These are phyloP conservation scores for Tenualosa ilisha DNA, from an alignment of 2,797 vertebrate species.

Conservation along the genomic window DNA sequence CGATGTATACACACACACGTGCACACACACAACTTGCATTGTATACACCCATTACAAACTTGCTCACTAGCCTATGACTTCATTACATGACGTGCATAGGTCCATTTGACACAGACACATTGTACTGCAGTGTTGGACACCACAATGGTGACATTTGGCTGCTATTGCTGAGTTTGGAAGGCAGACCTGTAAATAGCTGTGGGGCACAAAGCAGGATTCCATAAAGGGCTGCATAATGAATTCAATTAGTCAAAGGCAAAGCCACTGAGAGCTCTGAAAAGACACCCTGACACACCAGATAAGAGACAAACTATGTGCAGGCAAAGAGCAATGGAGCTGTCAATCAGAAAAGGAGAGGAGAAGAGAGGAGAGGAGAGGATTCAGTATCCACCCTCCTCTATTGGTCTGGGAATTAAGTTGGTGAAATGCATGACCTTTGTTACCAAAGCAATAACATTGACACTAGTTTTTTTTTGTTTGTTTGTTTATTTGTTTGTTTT, in stretches of 20 bases:
- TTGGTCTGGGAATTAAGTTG: conserved; percentile 34
- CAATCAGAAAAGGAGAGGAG: conserved; percentile 28
- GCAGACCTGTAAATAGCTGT: conserved; percentile 65
- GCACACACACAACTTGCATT: not conserved
- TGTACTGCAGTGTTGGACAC: conserved; percentile 2
- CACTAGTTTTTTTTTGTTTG: conserved; percentile 12
- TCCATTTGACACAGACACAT: not conserved
- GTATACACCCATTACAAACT: conserved; percentile 12
- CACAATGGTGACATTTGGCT: conserved; percentile 63
- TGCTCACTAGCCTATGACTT: not conserved
- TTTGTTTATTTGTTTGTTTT: not conserved
- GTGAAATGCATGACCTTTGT: conserved; percentile 48
- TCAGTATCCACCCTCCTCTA: conserved; percentile 29
- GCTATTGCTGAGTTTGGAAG: conserved; percentile 58
- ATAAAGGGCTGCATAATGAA: conserved; percentile 58
- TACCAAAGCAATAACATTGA: conserved; percentile 42
- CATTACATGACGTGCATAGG: conserved; percentile 14
- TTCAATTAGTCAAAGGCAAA: conserved; percentile 66
- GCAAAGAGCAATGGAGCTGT: conserved; percentile 59
- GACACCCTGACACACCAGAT: conserved; percentile 58
- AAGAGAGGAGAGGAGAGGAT: conserved; percentile 7
- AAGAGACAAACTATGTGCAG: conserved; percentile 22
- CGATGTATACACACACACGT: not conserved
- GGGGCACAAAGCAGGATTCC: conserved; percentile 51
- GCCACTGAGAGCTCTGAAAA: conserved; percentile 65